phyloP scores from a whole-genome alignment of 1,140 invertebrate species.

The Euschistus heros region DNA sequence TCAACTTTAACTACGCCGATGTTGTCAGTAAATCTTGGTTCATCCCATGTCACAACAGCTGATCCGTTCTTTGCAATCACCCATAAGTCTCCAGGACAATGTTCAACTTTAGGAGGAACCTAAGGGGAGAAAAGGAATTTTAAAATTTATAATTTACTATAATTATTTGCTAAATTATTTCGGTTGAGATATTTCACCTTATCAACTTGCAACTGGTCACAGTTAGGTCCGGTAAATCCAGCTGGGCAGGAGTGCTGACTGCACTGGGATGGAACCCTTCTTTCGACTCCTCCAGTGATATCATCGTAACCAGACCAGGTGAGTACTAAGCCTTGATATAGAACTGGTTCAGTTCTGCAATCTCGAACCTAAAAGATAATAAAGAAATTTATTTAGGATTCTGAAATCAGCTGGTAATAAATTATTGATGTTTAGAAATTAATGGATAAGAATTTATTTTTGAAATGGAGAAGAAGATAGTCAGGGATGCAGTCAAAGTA shows the following conservation, averaged over 20 bases:
- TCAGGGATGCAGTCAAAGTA: no score
- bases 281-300: constrained; percentile 76
- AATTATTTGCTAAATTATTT: no score
- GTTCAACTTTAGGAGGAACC: constrained; percentile 71
- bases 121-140: constrained; percentile 27
- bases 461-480: background rate
- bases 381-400: no score
- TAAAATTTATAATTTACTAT: no score
- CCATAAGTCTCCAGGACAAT: constrained; percentile 88
- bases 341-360: constrained; percentile 81
- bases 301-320: constrained; percentile 91
- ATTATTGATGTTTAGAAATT: background rate
- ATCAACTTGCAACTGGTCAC: constrained; percentile 71
- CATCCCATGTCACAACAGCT: constrained; percentile 86
- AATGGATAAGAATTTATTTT: background rate
- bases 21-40: constrained; percentile 83
- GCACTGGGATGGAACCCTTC: constrained; percentile 81
- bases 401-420: no score
- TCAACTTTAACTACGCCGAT: constrained; percentile 65
- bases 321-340: constrained; percentile 72
- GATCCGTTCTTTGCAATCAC: constrained; percentile 86
- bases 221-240: constrained; percentile 72
- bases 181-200: constrained; percentile 41
- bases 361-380: constrained; percentile 43
- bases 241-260: constrained; percentile 76